Percentiles rank a stretch among this genome's conserved stretches.
Conservation (phyloP, 2,113 vertebrate species). For the Egretta garzetta region DNA sequence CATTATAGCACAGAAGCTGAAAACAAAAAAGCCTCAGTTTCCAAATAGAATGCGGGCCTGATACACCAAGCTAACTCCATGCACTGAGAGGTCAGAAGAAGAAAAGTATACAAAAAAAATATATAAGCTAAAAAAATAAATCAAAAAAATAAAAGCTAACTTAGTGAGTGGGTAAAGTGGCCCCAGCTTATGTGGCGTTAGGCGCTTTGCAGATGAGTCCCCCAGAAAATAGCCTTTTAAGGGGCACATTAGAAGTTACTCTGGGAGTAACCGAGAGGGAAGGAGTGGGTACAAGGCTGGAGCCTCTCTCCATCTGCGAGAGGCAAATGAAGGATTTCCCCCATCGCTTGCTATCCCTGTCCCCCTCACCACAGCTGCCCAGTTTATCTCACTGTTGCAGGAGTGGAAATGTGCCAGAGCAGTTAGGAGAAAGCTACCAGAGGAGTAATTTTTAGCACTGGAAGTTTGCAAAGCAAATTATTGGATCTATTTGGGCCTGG, state of each 20-base stretch:
- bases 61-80: background rate
- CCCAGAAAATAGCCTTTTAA: background rate
- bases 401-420: background rate
- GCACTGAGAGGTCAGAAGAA: background rate
- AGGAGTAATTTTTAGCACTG: background rate
- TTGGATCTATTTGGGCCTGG: background rate
- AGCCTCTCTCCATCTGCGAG: rapidly evolving
- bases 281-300: background rate
- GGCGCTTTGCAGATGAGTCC: background rate
- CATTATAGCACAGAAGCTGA: background rate
- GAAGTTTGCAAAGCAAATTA: background rate
- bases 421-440: background rate
- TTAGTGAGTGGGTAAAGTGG: background rate
- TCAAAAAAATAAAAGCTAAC: background rate
- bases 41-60: background rate
- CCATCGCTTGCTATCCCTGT: background rate
- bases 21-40: background rate
- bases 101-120: background rate
- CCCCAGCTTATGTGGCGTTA: background rate
- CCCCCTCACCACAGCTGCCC: background rate
- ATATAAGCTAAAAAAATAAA: background rate
- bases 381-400: background rate
- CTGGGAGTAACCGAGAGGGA: background rate
- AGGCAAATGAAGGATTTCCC: background rate
- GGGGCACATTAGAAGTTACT: background rate